Conservation (phyloP, 2,888 invertebrate genomes). For the Pyrocoelia pectoralis region DNA sequence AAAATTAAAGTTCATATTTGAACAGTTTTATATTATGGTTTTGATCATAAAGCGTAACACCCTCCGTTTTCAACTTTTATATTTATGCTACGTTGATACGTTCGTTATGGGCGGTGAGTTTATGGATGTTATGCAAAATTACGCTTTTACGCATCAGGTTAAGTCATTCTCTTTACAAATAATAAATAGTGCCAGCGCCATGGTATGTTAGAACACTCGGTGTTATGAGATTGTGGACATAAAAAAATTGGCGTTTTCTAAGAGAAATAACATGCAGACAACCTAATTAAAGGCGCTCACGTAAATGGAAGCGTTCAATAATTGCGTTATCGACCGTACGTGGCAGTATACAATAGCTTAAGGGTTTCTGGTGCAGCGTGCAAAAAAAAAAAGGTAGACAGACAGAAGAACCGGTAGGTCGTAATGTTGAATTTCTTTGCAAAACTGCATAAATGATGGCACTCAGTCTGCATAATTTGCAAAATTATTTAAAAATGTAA, state of each 20-base stretch:
- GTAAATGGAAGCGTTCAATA: too few relatives aligned
- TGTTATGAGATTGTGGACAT: too few relatives aligned
- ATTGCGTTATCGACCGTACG: too few relatives aligned
- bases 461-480: constrained; percentile 34
- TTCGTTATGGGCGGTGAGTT: background rate
- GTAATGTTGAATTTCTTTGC: constrained; percentile 11
- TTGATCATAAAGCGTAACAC: constrained; percentile 30
- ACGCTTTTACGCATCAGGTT: background rate
- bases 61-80: constrained; percentile 16
- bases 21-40: constrained; percentile 11
- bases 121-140: constrained; percentile 10
- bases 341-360: too few relatives aligned
- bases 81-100: constrained; percentile 10
- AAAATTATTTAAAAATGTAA: constrained; percentile 32
- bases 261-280: background rate
- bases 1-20: constrained; percentile 4
- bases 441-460: constrained; percentile 28
- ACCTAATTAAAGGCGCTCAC: too few relatives aligned
- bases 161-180: too few relatives aligned
- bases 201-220: too few relatives aligned
- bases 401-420: constrained; percentile 10
- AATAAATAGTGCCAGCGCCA: too few relatives aligned
- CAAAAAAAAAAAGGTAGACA: background rate
- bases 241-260: too few relatives aligned
- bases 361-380: too few relatives aligned